phyloP scores from a whole-genome alignment of 2,113 vertebrate species.

The Chroicocephalus ridibundus region DNA sequence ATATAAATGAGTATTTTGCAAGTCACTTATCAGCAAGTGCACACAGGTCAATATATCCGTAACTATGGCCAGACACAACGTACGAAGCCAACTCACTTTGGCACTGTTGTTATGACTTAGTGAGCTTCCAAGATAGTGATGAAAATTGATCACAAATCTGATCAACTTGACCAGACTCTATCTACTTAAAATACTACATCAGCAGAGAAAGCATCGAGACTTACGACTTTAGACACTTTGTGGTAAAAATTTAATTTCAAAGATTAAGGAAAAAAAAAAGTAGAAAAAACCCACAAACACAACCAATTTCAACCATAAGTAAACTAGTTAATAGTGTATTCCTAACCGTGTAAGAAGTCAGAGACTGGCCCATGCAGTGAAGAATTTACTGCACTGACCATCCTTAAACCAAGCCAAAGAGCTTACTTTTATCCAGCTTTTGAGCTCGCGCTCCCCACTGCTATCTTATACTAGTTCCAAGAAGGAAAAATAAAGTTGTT shows the following conservation, averaged over 20 bases:
- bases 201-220: not conserved
- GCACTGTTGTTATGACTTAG: not conserved
- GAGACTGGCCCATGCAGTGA: not conserved
- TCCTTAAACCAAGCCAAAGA: not conserved
- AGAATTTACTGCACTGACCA: not conserved
- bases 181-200: not conserved
- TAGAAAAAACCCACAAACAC: not conserved
- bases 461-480: not conserved
- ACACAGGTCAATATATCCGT: rapidly evolving
- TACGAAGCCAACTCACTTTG: not conserved
- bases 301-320: not conserved
- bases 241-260: not conserved
- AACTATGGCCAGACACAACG: not conserved
- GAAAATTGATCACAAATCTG: not conserved
- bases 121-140: not conserved
- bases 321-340: not conserved
- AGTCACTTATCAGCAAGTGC: not conserved
- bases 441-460: not conserved
- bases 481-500: not conserved
- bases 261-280: not conserved
- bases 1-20: not conserved
- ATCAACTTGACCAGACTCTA: not conserved
- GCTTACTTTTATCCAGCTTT: not conserved
- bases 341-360: not conserved
- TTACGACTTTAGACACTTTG: not conserved